Evolutionary conservation across 2,113 vertebrate genomes (phyloP).

Genomic region (Periophthalmodon schlosseri): DNA sequence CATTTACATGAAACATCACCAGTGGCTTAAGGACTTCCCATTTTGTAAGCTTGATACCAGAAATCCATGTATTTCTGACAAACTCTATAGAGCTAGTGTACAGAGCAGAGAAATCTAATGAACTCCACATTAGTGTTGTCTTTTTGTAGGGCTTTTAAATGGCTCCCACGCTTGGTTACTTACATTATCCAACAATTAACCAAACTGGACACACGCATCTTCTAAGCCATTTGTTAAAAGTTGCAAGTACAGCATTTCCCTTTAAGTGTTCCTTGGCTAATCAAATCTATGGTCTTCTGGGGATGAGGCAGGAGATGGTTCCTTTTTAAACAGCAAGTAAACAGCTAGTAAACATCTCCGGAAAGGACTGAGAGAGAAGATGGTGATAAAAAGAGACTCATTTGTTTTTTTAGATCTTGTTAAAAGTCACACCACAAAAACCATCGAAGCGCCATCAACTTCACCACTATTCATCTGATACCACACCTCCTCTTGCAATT

Average conservation of each 20-base stretch:
- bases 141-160: slow-evolving; percentile 7
- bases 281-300: slow-evolving; percentile 61
- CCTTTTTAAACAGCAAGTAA: slow-evolving; percentile 10
- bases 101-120: slow-evolving; percentile 2
- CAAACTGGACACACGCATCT: slow-evolving; percentile 41
- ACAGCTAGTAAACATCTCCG: slow-evolving; percentile 29
- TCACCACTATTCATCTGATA: not conserved
- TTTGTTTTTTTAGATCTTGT: not conserved
- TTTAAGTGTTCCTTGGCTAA: slow-evolving; percentile 72
- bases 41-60: not conserved
- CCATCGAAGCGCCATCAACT: not conserved
- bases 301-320: slow-evolving; percentile 31
- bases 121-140: not conserved
- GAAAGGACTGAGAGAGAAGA: slow-evolving; percentile 22
- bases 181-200: slow-evolving; percentile 43
- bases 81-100: not conserved
- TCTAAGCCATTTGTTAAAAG: slow-evolving; percentile 65
- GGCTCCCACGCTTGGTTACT: slow-evolving; percentile 16
- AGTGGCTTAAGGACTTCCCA: slow-evolving; percentile 18
- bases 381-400: not conserved
- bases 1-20: slow-evolving; percentile 65
- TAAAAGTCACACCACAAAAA: slow-evolving; percentile 4
- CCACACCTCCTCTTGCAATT: not conserved
- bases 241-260: slow-evolving; percentile 66
- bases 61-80: not conserved